These are phyloP conservation scores for Acromyrmex charruanus DNA, from an alignment of 1,140 invertebrate genomes.

Conservation along the genomic window DNA sequence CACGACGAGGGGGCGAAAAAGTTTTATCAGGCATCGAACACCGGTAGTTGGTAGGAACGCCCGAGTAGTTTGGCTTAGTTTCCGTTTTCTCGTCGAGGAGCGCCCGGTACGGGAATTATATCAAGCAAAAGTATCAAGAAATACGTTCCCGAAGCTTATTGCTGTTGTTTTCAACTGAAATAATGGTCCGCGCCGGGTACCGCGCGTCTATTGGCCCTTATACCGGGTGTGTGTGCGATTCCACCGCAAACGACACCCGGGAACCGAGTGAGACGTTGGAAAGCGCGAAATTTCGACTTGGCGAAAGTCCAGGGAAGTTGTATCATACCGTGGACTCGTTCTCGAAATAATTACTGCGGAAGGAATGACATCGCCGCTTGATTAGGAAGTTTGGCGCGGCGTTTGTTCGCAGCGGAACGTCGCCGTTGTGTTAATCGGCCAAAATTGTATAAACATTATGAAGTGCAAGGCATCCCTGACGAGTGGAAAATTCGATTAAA, in stretches of 20 bases:
- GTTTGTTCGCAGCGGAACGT: slow-evolving; percentile 1
- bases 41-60: slow-evolving; percentile 71
- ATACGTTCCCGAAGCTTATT: slow-evolving; percentile 81
- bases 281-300: slow-evolving; percentile 54
- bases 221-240: slow-evolving; percentile 49
- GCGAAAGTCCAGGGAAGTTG: slow-evolving; percentile 49
- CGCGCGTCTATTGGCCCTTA: slow-evolving; percentile 39
- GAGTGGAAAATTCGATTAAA: slow-evolving; percentile 36
- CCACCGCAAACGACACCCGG: neutral
- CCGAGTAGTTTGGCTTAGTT: slow-evolving; percentile 82
- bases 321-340: slow-evolving; percentile 44
- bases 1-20: slow-evolving; percentile 71
- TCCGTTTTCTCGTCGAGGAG: slow-evolving; percentile 67
- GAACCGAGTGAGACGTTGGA: slow-evolving; percentile 36
- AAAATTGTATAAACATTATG: slow-evolving; percentile 32
- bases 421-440: slow-evolving; percentile 38
- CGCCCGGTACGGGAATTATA: slow-evolving; percentile 77
- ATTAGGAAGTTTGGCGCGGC: slow-evolving; percentile 44
- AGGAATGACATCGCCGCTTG: slow-evolving; percentile 36
- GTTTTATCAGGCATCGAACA: slow-evolving; percentile 81
- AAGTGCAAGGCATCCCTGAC: neutral
- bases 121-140: slow-evolving; percentile 83
- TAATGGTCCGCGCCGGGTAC: slow-evolving; percentile 69
- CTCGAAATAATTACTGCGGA: slow-evolving; percentile 61
- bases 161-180: slow-evolving; percentile 84